phyloP scores from a whole-genome alignment of 1,140 invertebrate species.

The Carcinoscorpius rotundicauda region DNA sequence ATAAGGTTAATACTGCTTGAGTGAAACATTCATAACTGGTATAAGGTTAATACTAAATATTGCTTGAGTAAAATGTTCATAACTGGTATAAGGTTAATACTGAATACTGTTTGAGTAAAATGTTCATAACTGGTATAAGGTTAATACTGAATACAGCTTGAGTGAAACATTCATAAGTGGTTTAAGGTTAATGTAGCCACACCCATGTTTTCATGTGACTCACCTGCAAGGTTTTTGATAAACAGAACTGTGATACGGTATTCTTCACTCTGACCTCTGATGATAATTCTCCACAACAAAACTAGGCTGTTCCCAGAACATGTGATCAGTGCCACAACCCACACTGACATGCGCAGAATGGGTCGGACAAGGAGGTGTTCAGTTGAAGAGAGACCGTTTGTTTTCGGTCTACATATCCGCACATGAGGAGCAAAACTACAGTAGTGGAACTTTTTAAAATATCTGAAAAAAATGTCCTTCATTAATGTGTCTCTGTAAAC shows the following conservation, averaged over 20 bases:
- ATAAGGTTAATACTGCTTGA: too few relatives aligned
- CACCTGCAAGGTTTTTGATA: conserved; percentile 53
- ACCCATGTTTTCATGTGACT: background rate
- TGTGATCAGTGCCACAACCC: conserved; percentile 55
- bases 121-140: too few relatives aligned
- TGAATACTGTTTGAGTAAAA: too few relatives aligned
- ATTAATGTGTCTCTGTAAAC: too few relatives aligned
- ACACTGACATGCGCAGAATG: conserved; percentile 49
- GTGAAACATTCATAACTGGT: too few relatives aligned
- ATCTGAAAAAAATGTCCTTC: conserved; percentile 32
- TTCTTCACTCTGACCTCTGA: conserved; percentile 30
- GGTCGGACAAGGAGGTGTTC: conserved; percentile 49
- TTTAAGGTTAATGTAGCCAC: too few relatives aligned
- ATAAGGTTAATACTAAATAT: too few relatives aligned
- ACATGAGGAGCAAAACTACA: conserved; percentile 50
- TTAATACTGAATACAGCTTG: too few relatives aligned
- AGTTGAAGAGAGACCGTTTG: conserved; percentile 44
- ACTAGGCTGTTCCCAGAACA: conserved; percentile 53
- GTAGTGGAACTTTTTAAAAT: conserved; percentile 57
- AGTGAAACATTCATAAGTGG: too few relatives aligned
- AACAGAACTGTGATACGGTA: conserved; percentile 39
- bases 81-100: too few relatives aligned
- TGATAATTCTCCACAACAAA: conserved; percentile 49
- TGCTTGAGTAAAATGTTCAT: too few relatives aligned
- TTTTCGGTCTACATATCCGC: conserved; percentile 47